Percentiles rank a stretch among this genome's conserved stretches.
Evolutionary conservation across 2,797 vertebrate genomes (phyloP).

Genomic region (Sitta carolinensis): DNA sequence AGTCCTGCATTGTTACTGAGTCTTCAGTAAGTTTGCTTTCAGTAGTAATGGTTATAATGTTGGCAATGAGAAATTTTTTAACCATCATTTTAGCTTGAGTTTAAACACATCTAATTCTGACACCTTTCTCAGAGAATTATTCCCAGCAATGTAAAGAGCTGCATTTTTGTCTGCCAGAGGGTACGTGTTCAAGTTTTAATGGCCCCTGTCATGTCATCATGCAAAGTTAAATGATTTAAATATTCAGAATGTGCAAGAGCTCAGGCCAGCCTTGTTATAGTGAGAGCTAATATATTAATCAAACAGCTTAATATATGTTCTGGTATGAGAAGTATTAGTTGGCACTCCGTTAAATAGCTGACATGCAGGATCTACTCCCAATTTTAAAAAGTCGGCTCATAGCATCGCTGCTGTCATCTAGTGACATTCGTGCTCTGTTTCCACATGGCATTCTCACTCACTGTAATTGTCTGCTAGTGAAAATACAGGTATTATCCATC

Average conservation of each 20-base stretch:
- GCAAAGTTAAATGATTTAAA: slow-evolving; percentile 42
- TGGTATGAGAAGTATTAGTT: slow-evolving; percentile 17
- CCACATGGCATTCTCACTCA: not conserved
- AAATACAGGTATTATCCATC: slow-evolving; percentile 38
- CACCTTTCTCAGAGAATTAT: slow-evolving; percentile 7
- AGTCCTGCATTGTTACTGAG: not conserved
- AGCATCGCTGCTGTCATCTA: not conserved
- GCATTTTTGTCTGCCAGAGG: slow-evolving; percentile 2
- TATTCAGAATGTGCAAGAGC: slow-evolving; percentile 27
- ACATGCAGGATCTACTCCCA: slow-evolving; percentile 39
- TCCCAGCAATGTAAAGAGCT: not conserved
- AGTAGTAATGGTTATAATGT: not conserved
- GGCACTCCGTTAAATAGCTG: slow-evolving; percentile 4
- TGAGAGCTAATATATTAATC: slow-evolving; percentile 53
- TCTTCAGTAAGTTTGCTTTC: slow-evolving; percentile 12
- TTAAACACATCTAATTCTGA: not conserved
- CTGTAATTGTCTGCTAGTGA: slow-evolving; percentile 32
- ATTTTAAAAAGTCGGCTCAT: not conserved
- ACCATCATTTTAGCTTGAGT: not conserved
- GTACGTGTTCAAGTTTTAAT: not conserved
- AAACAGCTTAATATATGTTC: slow-evolving; percentile 37
- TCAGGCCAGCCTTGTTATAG: not conserved
- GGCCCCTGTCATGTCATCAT: slow-evolving; percentile 32
- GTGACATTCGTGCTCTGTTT: not conserved
- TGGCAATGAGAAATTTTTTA: not conserved